Conservation (phyloP, 1,140 invertebrate genomes). For the Atta colombica region DNA sequence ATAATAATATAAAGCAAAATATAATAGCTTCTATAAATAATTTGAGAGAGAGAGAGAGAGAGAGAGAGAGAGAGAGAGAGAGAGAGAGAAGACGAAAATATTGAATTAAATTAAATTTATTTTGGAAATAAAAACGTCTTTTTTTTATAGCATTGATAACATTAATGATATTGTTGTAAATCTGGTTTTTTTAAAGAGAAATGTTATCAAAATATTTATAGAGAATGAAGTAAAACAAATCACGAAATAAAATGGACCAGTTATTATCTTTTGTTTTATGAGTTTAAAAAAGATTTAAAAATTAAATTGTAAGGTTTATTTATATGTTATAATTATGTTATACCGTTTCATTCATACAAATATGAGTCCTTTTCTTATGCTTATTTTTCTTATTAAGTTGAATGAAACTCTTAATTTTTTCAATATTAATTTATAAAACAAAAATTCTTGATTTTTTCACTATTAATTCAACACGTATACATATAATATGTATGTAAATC, state of each 20-base stretch:
- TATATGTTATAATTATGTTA: not conserved
- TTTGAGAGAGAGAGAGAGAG: not conserved
- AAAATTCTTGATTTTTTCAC: too few species aligned
- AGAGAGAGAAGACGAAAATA: not conserved
- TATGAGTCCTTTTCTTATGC: not conserved
- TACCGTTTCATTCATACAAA: not conserved
- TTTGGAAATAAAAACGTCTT: not conserved
- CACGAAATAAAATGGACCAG: not conserved
- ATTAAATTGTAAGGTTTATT: not conserved
- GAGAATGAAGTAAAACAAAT: not conserved
- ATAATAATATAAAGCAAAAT: not conserved
- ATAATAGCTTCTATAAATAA: not conserved
- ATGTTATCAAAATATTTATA: constrained; percentile 6
- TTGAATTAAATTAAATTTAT: not conserved
- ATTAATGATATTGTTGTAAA: constrained; percentile 1
- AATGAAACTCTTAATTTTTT: too few species aligned
- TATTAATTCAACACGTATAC: too few species aligned
- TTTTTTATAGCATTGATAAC: not conserved
- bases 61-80: too few species aligned
- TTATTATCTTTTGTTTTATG: not conserved
- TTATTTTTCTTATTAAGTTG: not conserved
- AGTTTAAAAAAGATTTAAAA: not conserved
- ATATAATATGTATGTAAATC: too few species aligned
- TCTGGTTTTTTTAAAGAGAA: not conserved
- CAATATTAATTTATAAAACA: too few species aligned